Base-by-base conservation (phyloP, 2,797 vertebrate species). In the Salmo trutta region DNA sequence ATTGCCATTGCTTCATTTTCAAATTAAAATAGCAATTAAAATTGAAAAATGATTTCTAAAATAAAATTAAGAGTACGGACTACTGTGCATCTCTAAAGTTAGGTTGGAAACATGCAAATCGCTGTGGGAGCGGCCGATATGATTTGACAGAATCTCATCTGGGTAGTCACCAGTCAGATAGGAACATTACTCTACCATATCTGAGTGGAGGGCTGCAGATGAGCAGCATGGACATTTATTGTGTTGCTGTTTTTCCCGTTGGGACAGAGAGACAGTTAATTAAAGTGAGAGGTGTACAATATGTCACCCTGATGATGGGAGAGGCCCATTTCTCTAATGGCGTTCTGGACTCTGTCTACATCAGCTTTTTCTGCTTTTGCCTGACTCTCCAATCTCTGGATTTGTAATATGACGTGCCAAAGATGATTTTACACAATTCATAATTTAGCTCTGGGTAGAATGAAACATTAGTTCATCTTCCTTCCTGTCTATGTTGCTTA, bases 391-490 rank as follows among this genome's bases (percentile, higher is more conserved):
- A 87, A 88, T 90, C 81, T 84, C 80, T 79, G 79, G 79, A 80
- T 84, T 87, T 79, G 88, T 88, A 87, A 87, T 87, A 89, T 83
- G 79, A 88, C 80, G 80, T 87, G 89, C 87, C 90, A 88, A 90
- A 87, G 82, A 86, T 77, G 88, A 88, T 89, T 91, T 90, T 87
- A 88, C 86, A 88, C 90, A 88, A 91, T 93, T 91, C 88, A 93
- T 93, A 91, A 93, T 91, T 89, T 87, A 78, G 76, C 78, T 76
- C 56, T 79, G 86, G 47, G 54, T 78, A 81, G 76, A 79, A 79
- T 77, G 73, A 79, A 78, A 84, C 80, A 78, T 87, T 75, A 80
- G 88, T 88, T 86, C 86, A 88, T 89, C 88, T 83, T 88, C 85
- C 87, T 83, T 88, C 88, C 87, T 90, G 90, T 87, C 86, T 81